These are phyloP conservation scores for Phortica okadai DNA, from an alignment of 2,888 invertebrate genomes.

Conservation along the genomic window DNA sequence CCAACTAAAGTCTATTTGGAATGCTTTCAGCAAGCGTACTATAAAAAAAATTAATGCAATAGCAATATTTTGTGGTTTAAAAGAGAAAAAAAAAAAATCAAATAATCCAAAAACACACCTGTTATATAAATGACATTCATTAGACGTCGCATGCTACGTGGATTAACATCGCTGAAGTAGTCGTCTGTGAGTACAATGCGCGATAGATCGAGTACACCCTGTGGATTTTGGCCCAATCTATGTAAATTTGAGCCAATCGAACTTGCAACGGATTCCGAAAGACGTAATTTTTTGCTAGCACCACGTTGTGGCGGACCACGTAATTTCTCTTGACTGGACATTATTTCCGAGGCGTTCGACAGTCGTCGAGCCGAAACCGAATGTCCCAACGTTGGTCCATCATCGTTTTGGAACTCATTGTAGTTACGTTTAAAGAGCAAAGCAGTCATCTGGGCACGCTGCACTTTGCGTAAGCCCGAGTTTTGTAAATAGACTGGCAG, in stretches of 20 bases:
- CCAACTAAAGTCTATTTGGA: slow-evolving; percentile 99
- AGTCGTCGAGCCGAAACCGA: slow-evolving; percentile 85
- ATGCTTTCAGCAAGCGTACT: slow-evolving; percentile 97
- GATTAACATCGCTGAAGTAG: slow-evolving; percentile 99
- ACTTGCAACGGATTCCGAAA: slow-evolving; percentile 93
- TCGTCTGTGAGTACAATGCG: slow-evolving; percentile 96
- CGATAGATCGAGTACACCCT: slow-evolving; percentile 78
- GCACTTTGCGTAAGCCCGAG: slow-evolving; percentile 93
- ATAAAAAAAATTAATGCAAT: slow-evolving; percentile 50
- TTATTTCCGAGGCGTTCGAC: slow-evolving; percentile 87
- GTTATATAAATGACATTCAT: slow-evolving; percentile 99
- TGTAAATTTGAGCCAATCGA: slow-evolving; percentile 93
- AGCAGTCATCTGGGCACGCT: slow-evolving; percentile 90
- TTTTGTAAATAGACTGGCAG: slow-evolving; percentile 98
- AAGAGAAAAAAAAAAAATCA: background rate
- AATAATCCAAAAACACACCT: slow-evolving; percentile 77
- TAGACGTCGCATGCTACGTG: slow-evolving; percentile 94
- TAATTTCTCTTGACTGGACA: slow-evolving; percentile 89
- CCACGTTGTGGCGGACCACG: slow-evolving; percentile 76
- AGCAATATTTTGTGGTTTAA: background rate
- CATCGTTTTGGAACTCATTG: slow-evolving; percentile 72
- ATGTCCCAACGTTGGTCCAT: slow-evolving; percentile 72
- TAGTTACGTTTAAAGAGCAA: slow-evolving; percentile 75
- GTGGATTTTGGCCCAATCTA: slow-evolving; percentile 84
- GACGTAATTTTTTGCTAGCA: slow-evolving; percentile 84